Conservation (phyloP, 2,888 invertebrate genomes). For the Philhelius pedissequus region DNA sequence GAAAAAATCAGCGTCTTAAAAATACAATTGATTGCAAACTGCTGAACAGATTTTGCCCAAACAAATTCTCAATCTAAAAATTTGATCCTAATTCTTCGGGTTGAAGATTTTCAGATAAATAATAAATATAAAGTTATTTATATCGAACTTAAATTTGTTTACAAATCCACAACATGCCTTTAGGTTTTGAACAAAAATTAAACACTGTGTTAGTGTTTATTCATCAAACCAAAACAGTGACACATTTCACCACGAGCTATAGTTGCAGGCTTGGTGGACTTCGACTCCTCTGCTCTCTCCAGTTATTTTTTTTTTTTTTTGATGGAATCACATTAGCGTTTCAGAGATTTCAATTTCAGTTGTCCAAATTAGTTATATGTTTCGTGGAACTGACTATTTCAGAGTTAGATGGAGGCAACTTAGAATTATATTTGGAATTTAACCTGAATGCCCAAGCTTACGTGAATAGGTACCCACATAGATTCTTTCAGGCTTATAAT, state of each 20-base stretch:
- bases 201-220: constrained; percentile 22
- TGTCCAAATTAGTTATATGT: constrained; percentile 66
- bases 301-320: neutral
- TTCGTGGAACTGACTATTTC: constrained; percentile 52
- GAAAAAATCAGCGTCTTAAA: too few species aligned
- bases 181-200: constrained; percentile 7
- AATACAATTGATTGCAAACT: too few species aligned
- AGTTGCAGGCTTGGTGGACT: neutral
- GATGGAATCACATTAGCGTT: constrained; percentile 65
- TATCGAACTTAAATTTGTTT: neutral
- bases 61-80: too few species aligned
- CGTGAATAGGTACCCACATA: constrained; percentile 9
- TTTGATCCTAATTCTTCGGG: too few species aligned
- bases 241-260: constrained; percentile 52
- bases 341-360: constrained; percentile 67
- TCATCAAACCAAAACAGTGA: constrained; percentile 56
- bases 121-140: too few species aligned
- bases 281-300: neutral
- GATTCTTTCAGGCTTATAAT: constrained; percentile 4
- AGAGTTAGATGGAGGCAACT: neutral
- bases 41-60: too few species aligned
- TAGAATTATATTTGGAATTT: constrained; percentile 10
- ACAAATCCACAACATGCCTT: neutral
- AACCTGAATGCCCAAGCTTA: constrained; percentile 22
- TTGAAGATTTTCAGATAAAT: too few species aligned